phyloP scores from a whole-genome alignment of 2,797 vertebrate genomes.

The Lacerta agilis region DNA sequence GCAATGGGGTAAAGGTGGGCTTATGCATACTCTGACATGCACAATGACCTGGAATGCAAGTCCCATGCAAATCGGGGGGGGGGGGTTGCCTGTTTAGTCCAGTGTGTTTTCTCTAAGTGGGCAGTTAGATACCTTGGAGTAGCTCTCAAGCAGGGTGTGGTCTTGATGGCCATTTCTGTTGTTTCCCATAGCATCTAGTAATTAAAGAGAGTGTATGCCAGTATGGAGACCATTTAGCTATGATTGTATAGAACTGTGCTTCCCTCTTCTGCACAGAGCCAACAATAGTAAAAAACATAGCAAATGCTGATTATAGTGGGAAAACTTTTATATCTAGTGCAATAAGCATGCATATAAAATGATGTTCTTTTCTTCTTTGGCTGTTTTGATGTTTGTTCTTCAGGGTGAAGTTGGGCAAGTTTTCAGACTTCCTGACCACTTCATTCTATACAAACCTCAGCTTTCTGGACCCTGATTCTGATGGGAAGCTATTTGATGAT shows the following conservation, averaged over 20 bases:
- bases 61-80: no score
- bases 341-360: neutral
- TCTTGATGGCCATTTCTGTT: neutral
- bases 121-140: neutral
- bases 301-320: neutral
- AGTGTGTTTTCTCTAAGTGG: neutral
- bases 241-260: neutral
- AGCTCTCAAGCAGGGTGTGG: neutral
- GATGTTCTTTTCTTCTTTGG: neutral
- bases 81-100: no score
- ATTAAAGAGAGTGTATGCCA: neutral
- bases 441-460: constrained; percentile 94
- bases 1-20: no score
- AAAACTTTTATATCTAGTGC: neutral
- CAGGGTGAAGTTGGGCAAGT: constrained; percentile 91
- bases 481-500: constrained; percentile 86
- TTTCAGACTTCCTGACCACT: constrained; percentile 92
- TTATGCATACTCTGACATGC: no score
- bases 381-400: constrained; percentile 8
- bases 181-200: neutral
- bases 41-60: no score
- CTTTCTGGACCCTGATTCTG: constrained; percentile 90
- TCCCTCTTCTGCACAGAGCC: neutral
- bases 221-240: neutral
- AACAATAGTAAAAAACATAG: neutral